Evolutionary conservation across 2,797 vertebrate genomes (phyloP).

Genomic region (Silurus lanzhouensis): DNA sequence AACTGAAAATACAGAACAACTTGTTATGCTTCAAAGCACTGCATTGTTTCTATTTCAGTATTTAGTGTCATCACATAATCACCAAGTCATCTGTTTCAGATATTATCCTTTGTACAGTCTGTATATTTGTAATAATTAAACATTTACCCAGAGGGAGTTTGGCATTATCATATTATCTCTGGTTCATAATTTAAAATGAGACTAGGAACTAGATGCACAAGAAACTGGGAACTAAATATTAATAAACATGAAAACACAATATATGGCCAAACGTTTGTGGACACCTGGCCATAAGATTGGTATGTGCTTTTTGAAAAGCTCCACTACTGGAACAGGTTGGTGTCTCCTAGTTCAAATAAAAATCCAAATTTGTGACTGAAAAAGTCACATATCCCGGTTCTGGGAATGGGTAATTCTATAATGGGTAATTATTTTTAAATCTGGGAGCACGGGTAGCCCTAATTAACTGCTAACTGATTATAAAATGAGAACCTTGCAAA

Average conservation of each 20-base stretch:
- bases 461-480: constrained; percentile 2
- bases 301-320: no score
- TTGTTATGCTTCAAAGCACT: constrained; percentile 1
- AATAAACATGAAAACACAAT: neutral
- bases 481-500: constrained; percentile 1
- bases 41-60: neutral
- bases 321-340: no score
- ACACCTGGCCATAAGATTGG: no score
- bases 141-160: neutral
- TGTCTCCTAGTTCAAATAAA: no score
- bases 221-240: neutral
- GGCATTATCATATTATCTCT: neutral
- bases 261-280: no score
- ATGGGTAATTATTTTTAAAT: neutral
- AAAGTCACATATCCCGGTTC: no score
- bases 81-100: neutral
- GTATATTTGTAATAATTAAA: neutral
- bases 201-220: constrained; percentile 13
- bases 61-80: neutral
- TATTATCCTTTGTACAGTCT: neutral
- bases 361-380: no score
- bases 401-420: no score
- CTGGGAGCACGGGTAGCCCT: neutral
- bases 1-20: constrained; percentile 5
- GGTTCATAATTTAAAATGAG: neutral